Conservation (phyloP, 1,140 invertebrate genomes). For the Solenopsis invicta region DNA sequence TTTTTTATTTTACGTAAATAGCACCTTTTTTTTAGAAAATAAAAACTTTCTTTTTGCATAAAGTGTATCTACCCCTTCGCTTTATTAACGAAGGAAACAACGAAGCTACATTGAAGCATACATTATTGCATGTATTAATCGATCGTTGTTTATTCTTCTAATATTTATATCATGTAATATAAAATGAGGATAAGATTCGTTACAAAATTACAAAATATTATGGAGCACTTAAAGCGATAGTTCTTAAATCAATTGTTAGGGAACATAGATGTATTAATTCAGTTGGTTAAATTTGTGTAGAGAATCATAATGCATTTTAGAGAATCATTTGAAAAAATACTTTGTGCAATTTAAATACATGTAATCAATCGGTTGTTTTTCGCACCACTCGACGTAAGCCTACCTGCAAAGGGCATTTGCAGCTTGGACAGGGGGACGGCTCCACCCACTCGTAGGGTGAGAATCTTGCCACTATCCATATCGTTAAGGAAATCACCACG, state of each 20-base stretch:
- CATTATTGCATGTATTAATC: not conserved
- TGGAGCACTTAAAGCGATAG: not conserved
- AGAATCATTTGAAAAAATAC: not conserved
- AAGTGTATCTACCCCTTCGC: not conserved
- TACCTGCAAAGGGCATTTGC: constrained; percentile 86
- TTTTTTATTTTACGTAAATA: not conserved
- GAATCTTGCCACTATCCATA: constrained; percentile 91
- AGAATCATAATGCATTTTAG: not conserved
- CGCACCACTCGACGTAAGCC: constrained; percentile 83
- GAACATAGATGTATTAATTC: not conserved
- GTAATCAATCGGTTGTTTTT: not conserved
- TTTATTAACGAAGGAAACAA: not conserved
- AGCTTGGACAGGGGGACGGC: constrained; percentile 88
- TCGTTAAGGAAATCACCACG: constrained; percentile 90
- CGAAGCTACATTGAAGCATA: not conserved
- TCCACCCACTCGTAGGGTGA: constrained; percentile 91
- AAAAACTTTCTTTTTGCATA: not conserved
- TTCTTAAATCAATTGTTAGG: not conserved
- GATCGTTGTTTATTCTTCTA: not conserved
- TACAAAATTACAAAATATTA: not conserved
- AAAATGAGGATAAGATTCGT: not conserved
- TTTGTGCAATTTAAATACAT: not conserved
- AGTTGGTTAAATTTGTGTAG: not conserved
- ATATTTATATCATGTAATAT: constrained; percentile 16
- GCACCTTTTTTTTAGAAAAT: not conserved